A percentile compares a stretch with the other conserved stretches of the same genome.
Evolutionary conservation across 2,797 vertebrate species (phyloP).

Genomic region (Nyctalus aviator): DNA sequence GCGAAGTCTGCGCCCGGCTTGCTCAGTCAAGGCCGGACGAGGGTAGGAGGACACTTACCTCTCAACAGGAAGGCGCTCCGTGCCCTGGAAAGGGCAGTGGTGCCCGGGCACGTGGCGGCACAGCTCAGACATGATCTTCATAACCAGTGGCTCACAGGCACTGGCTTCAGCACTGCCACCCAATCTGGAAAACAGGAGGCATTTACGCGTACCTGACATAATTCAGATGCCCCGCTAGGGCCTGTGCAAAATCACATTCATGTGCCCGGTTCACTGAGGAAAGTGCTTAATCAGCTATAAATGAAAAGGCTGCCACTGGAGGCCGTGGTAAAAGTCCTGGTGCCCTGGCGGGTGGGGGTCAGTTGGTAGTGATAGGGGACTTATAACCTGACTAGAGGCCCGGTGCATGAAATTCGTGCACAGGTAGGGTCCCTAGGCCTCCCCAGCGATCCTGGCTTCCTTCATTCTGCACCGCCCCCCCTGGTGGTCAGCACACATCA

Average conservation of each 20-base stretch:
- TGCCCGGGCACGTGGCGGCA: slow-evolving; percentile 56
- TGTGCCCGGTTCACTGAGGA: background rate
- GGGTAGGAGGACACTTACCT: slow-evolving; percentile 77
- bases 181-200: slow-evolving; percentile 76
- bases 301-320: background rate
- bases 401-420: too few species aligned
- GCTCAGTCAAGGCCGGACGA: accelerated
- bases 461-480: too few species aligned
- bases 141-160: slow-evolving; percentile 65
- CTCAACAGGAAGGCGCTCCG: slow-evolving; percentile 63
- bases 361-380: too few species aligned
- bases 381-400: too few species aligned
- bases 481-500: too few species aligned
- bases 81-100: background rate
- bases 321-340: accelerated
- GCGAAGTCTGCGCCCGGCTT: accelerated
- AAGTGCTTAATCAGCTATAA: background rate
- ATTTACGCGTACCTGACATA: background rate
- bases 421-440: too few species aligned
- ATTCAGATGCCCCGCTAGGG: background rate
- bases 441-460: too few species aligned
- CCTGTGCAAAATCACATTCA: accelerated
- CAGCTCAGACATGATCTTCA: slow-evolving; percentile 74
- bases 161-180: slow-evolving; percentile 63
- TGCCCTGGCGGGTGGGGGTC: background rate